These are phyloP conservation scores for Potamarius usumacintae DNA, from an alignment of 2,113 vertebrate species.

Conservation along the genomic window DNA sequence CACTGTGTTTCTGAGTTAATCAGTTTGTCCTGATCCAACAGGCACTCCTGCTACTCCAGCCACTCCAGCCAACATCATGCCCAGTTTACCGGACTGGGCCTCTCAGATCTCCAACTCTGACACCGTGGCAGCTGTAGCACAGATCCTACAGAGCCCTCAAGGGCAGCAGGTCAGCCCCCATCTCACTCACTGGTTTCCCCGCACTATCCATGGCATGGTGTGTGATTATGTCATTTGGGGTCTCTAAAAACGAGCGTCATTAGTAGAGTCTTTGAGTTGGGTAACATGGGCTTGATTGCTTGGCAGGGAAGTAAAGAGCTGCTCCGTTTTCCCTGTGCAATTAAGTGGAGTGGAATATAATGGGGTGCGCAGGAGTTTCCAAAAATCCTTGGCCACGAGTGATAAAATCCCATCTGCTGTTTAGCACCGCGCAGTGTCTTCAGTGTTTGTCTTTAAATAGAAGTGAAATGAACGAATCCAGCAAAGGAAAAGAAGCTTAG, in stretches of 20 bases:
- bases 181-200: neutral
- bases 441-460: neutral
- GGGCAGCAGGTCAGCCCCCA: conserved; percentile 87
- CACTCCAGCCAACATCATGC: conserved; percentile 92
- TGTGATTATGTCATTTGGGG: neutral
- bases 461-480: neutral
- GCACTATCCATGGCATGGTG: neutral
- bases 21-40: conserved; percentile 50
- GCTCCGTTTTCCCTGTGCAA: neutral
- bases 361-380: neutral
- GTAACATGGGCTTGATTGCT: neutral
- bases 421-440: neutral
- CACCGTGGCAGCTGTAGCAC: conserved; percentile 93
- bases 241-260: neutral
- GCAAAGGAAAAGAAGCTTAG: neutral
- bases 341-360: conserved; percentile 3
- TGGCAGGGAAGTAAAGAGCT: neutral
- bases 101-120: conserved; percentile 96
- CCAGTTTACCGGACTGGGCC: conserved; percentile 94
- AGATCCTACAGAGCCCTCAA: conserved; percentile 96
- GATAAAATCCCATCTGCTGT: conserved; percentile 26
- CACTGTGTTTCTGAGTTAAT: neutral
- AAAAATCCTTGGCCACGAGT: neutral
- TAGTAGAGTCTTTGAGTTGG: neutral
- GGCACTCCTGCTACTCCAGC: conserved; percentile 95